Evolutionary conservation across 1,140 invertebrate genomes (phyloP).

Genomic region (Drosophila nikananu): DNA sequence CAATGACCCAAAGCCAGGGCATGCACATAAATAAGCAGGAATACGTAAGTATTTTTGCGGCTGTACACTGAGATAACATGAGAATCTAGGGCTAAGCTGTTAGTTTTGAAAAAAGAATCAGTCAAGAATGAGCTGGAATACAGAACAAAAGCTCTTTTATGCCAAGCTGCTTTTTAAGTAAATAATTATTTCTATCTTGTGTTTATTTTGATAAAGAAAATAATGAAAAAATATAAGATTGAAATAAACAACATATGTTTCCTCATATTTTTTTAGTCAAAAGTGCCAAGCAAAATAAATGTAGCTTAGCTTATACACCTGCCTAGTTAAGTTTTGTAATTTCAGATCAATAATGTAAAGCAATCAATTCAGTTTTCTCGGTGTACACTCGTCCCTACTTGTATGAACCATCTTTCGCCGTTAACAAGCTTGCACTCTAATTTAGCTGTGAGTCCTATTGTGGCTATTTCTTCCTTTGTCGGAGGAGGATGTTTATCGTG

Average conservation of each 20-base stretch:
- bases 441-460: conserved; percentile 53
- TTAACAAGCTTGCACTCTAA: conserved; percentile 82
- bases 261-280: too few relatives aligned
- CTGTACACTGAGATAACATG: neutral
- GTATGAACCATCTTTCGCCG: conserved; percentile 64
- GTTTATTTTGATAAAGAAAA: too few relatives aligned
- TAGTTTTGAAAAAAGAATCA: neutral
- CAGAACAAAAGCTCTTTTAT: too few relatives aligned
- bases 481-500: conserved; percentile 62
- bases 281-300: neutral
- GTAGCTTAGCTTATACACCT: too few relatives aligned
- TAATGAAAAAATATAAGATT: too few relatives aligned
- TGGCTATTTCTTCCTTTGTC: conserved; percentile 36
- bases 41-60: conserved; percentile 20
- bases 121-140: too few relatives aligned
- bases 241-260: too few relatives aligned
- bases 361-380: too few relatives aligned
- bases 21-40: conserved; percentile 38
- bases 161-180: too few relatives aligned
- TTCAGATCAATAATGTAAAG: neutral
- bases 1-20: conserved; percentile 43
- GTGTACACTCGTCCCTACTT: conserved; percentile 20
- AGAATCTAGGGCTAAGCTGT: neutral
- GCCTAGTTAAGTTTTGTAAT: neutral
- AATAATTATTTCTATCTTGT: too few relatives aligned